Evolutionary conservation across 2,113 vertebrate genomes (phyloP).

Genomic region (Protobothrops flavoviridis): DNA sequence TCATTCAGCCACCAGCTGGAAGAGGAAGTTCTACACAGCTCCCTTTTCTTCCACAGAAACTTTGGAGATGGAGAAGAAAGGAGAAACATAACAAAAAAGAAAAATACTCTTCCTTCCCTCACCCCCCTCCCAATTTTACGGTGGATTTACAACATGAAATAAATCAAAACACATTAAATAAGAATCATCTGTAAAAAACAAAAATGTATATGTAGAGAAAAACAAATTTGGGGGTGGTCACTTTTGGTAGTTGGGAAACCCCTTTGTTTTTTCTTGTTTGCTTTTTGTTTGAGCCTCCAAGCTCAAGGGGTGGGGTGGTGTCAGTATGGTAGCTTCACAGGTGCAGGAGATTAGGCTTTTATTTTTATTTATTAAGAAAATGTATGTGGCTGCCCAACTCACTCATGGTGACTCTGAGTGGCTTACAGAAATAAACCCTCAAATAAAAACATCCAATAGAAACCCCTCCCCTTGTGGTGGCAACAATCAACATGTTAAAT

Average conservation of each 20-base stretch:
- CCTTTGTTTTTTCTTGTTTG: neutral
- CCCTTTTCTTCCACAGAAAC: neutral
- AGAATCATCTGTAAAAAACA: neutral
- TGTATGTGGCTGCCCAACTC: neutral
- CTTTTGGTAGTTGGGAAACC: neutral
- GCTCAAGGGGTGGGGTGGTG: neutral
- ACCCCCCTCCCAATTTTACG: neutral
- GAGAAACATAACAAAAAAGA: neutral
- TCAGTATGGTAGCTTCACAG: neutral
- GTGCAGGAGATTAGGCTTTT: neutral
- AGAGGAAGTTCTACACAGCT: neutral
- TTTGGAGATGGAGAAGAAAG: neutral
- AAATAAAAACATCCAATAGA: neutral
- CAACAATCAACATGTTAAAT: neutral
- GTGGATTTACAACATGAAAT: neutral
- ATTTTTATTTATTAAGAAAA: neutral
- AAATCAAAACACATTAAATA: neutral
- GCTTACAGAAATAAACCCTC: neutral
- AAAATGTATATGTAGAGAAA: no score
- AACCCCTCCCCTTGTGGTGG: neutral
- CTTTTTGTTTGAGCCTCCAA: neutral
- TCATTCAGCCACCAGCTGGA: neutral
- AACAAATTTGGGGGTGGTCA: neutral
- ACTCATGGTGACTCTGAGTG: neutral
- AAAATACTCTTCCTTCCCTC: neutral